Conservation (phyloP, 2,113 vertebrate genomes). For the Camelus bactrianus region DNA sequence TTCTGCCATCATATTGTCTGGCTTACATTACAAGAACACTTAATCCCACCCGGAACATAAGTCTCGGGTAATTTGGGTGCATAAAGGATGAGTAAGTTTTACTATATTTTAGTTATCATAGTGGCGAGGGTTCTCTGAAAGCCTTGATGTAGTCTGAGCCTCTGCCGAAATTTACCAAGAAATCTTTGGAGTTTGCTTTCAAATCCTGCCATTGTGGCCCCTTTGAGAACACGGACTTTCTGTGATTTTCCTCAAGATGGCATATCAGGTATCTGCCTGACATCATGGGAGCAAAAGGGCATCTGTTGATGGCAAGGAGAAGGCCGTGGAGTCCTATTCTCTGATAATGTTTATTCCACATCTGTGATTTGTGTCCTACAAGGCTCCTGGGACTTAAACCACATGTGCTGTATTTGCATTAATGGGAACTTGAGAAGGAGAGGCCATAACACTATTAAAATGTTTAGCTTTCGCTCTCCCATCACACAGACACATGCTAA, state of each 20-base stretch:
- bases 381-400: constrained; percentile 58
- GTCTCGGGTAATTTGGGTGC: neutral
- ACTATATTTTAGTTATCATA: constrained; percentile 9
- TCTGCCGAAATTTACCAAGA: constrained; percentile 8
- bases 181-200: neutral
- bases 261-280: neutral
- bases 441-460: constrained; percentile 73
- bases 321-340: constrained; percentile 34
- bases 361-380: constrained; percentile 70
- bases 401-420: constrained; percentile 67
- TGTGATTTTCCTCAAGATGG: constrained; percentile 31
- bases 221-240: constrained; percentile 10
- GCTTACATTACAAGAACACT: constrained; percentile 6
- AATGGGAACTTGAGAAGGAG: constrained; percentile 79
- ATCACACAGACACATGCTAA: constrained; percentile 74
- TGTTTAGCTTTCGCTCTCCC: constrained; percentile 78
- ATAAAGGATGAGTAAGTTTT: neutral
- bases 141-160: neutral
- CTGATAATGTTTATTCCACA: constrained; percentile 57
- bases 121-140: neutral
- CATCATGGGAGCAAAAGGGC: constrained; percentile 4
- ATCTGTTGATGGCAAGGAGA: neutral
- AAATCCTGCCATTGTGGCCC: neutral
- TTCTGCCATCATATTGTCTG: neutral
- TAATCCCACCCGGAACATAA: neutral